These are phyloP conservation scores for Noturus placidus DNA, from an alignment of 2,113 vertebrate species.

Conservation along the genomic window DNA sequence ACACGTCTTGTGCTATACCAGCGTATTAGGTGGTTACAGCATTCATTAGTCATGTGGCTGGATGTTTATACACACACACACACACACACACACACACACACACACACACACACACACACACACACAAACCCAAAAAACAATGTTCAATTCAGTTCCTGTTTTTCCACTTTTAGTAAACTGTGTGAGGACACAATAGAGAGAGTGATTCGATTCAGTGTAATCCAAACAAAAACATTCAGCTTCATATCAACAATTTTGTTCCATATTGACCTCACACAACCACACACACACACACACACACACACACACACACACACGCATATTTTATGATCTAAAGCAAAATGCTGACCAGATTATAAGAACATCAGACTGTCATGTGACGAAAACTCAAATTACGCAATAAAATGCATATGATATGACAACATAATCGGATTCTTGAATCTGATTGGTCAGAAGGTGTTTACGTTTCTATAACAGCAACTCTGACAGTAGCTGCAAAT, in stretches of 20 bases:
- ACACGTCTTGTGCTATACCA: background rate
- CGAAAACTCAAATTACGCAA: background rate
- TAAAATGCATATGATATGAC: background rate
- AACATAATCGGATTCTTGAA: background rate
- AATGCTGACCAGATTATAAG: constrained; percentile 6
- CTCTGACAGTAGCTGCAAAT: background rate
- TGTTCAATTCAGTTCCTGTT: background rate
- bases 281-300: background rate
- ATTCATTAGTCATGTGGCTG: background rate
- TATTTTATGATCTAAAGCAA: constrained; percentile 61
- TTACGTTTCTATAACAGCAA: background rate
- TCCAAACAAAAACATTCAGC: constrained; percentile 4
- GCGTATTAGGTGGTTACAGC: background rate
- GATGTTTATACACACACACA: background rate
- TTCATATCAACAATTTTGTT: background rate
- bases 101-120: background rate
- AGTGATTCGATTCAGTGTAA: background rate
- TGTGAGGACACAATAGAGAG: background rate
- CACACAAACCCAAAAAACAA: background rate
- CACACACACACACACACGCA: background rate
- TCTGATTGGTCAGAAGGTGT: background rate
- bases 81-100: background rate
- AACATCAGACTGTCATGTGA: constrained; percentile 10
- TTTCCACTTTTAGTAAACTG: constrained; percentile 3
- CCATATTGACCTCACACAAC: background rate